These are phyloP conservation scores for Drosophila kepulauana DNA, from an alignment of 1,140 invertebrate genomes.

Conservation along the genomic window DNA sequence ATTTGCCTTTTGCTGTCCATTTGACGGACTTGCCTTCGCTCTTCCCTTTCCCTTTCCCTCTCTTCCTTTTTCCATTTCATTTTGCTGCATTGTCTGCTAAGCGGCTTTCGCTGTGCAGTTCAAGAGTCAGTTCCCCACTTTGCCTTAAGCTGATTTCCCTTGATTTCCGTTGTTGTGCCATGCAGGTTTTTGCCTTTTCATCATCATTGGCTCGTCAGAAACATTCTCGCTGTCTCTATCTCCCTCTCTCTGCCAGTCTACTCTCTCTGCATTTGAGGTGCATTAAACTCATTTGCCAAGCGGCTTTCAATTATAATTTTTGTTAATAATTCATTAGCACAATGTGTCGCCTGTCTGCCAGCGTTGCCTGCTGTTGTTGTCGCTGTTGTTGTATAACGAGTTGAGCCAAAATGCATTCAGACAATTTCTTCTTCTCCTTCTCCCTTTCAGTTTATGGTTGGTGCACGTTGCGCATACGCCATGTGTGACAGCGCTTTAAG, in stretches of 20 bases:
- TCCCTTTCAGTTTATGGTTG: neutral
- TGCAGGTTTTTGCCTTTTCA: conserved; percentile 42
- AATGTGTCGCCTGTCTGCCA: conserved; percentile 58
- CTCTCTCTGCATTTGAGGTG: conserved; percentile 32
- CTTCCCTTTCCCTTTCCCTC: neutral
- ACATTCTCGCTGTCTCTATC: conserved; percentile 10
- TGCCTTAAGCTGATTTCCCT: conserved; percentile 72
- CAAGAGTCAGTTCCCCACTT: conserved; percentile 51
- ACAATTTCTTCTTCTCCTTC: conserved; percentile 5
- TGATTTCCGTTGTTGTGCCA: conserved; percentile 60
- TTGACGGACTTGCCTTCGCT: conserved; percentile 9
- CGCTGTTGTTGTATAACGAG: conserved; percentile 34
- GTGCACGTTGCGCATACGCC: conserved; percentile 50
- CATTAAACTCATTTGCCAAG: conserved; percentile 78
- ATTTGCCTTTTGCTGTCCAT: conserved; percentile 40
- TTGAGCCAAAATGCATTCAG: conserved; percentile 59
- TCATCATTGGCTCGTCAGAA: conserved; percentile 27
- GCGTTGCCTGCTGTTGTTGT: neutral
- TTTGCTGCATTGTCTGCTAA: conserved; percentile 53
- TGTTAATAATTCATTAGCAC: conserved; percentile 80
- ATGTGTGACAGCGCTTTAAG: conserved; percentile 43
- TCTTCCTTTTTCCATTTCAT: neutral
- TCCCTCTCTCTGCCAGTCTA: neutral
- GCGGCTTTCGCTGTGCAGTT: conserved; percentile 71
- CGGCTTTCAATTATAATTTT: conserved; percentile 81